Evolutionary conservation across 2,113 vertebrate genomes (phyloP).

Genomic region (Castor canadensis): DNA sequence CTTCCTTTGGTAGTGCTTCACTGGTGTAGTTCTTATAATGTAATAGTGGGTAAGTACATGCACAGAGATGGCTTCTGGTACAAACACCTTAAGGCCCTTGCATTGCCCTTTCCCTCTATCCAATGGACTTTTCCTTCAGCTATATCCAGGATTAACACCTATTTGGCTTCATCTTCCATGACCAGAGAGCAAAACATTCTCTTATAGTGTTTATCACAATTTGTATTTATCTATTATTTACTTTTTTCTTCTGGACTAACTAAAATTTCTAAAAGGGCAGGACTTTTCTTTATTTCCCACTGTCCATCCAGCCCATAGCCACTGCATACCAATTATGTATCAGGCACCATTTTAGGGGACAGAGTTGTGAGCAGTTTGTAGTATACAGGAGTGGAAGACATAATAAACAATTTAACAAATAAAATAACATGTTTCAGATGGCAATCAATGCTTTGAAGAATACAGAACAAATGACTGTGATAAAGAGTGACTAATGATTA

Average conservation of each 20-base stretch:
- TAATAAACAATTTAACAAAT: background rate
- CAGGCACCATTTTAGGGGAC: background rate
- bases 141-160: too few relatives aligned
- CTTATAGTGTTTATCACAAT: background rate
- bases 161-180: background rate
- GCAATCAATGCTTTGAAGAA: background rate
- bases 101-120: background rate
- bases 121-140: background rate
- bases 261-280: constrained; percentile 17
- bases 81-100: background rate
- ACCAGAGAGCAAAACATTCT: background rate
- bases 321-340: background rate
- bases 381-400: background rate
- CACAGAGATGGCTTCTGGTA: too few relatives aligned
- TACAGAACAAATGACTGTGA: background rate
- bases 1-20: too few relatives aligned
- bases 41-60: too few relatives aligned
- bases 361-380: background rate
- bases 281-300: too few relatives aligned
- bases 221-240: background rate
- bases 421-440: background rate
- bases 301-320: background rate
- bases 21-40: too few relatives aligned
- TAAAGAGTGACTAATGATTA: background rate
- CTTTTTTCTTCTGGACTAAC: background rate